These are phyloP conservation scores for Bufo gargarizans DNA, from an alignment of 2,113 vertebrate genomes.

Conservation along the genomic window DNA sequence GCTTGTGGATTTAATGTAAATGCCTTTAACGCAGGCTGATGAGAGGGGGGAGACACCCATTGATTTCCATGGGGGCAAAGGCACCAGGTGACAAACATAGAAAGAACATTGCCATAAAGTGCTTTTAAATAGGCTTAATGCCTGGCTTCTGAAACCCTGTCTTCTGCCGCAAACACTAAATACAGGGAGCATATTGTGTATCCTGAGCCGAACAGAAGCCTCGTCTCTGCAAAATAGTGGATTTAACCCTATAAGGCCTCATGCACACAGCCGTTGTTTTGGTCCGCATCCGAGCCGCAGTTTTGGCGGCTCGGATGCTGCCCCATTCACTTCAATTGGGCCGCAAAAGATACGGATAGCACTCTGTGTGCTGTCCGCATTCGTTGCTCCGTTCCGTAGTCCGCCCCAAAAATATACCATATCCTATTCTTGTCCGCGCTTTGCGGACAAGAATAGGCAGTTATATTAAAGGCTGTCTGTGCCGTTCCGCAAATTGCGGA, in stretches of 20 bases:
- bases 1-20: constrained; percentile 36
- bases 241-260: background rate
- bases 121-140: background rate
- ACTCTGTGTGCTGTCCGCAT: too few species aligned
- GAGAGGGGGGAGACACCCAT: fast-evolving
- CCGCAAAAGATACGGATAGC: too few species aligned
- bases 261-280: too few species aligned
- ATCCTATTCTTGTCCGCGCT: too few species aligned
- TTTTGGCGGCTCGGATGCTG: too few species aligned
- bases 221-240: background rate
- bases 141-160: background rate
- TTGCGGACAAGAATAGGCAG: too few species aligned
- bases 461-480: too few species aligned
- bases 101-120: background rate
- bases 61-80: constrained; percentile 11
- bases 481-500: too few species aligned
- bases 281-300: too few species aligned
- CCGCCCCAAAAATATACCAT: too few species aligned
- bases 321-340: too few species aligned
- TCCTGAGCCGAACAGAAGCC: background rate
- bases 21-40: background rate
- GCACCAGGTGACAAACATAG: background rate
- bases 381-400: too few species aligned
- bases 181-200: background rate
- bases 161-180: background rate